Conservation (phyloP, 1,140 invertebrate species). For the Musca vetustissima region DNA sequence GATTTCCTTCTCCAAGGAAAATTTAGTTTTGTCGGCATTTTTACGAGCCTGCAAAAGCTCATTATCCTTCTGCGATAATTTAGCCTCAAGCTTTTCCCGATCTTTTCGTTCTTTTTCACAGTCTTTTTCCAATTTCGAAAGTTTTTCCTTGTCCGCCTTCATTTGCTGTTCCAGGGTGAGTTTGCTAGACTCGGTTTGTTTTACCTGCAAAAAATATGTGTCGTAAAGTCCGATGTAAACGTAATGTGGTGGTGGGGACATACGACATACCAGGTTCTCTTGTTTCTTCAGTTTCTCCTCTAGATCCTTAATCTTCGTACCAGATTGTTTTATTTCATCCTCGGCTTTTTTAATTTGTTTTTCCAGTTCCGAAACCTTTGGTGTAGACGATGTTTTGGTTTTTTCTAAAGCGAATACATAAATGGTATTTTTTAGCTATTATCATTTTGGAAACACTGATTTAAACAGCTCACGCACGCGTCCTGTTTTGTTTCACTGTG, state of each 20-base stretch:
- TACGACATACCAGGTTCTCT: slow-evolving; percentile 35
- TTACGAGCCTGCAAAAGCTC: slow-evolving; percentile 61
- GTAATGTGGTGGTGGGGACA: background rate
- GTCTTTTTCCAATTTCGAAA: slow-evolving; percentile 66
- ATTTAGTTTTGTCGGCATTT: slow-evolving; percentile 57
- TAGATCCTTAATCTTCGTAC: slow-evolving; percentile 44
- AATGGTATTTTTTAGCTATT: background rate
- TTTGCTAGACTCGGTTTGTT: slow-evolving; percentile 42
- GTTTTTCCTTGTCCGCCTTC: slow-evolving; percentile 59
- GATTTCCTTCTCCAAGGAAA: slow-evolving; percentile 58
- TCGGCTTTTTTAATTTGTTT: slow-evolving; percentile 47
- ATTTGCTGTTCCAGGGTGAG: slow-evolving; percentile 38
- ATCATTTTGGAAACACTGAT: too few species aligned
- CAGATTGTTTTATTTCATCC: slow-evolving; percentile 44
- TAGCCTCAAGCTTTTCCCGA: slow-evolving; percentile 44
- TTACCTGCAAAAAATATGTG: slow-evolving; percentile 34
- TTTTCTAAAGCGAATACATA: slow-evolving; percentile 30
- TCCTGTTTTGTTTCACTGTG: too few species aligned
- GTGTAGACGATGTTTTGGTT: slow-evolving; percentile 36
- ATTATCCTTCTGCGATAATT: slow-evolving; percentile 41
- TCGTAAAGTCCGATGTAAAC: too few species aligned
- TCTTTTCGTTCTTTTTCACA: slow-evolving; percentile 64
- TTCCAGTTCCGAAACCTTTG: slow-evolving; percentile 45
- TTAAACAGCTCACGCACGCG: too few species aligned
- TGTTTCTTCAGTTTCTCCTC: slow-evolving; percentile 53